phyloP scores from a whole-genome alignment of 2,797 vertebrate genomes.

The Amblyopsis hoosieri region DNA sequence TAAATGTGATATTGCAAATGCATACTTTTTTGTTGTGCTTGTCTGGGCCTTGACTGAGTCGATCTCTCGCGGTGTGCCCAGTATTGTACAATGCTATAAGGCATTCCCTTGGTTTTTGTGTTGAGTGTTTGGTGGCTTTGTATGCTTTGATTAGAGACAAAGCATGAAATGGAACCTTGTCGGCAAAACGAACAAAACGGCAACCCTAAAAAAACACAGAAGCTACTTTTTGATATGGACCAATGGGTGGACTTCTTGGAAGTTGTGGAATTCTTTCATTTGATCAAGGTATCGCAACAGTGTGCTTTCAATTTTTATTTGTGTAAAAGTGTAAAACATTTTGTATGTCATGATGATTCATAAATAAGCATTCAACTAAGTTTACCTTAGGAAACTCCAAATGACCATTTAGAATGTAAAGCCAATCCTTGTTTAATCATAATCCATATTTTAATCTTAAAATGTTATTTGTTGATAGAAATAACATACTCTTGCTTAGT shows the following conservation, averaged over 20 bases:
- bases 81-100: slow-evolving; percentile 63
- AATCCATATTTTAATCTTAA: slow-evolving; percentile 21
- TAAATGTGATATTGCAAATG: slow-evolving; percentile 67
- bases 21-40: slow-evolving; percentile 66
- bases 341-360: slow-evolving; percentile 28
- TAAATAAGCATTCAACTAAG: slow-evolving; percentile 36
- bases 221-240: slow-evolving; percentile 45
- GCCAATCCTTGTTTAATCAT: slow-evolving; percentile 22
- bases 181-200: slow-evolving; percentile 35
- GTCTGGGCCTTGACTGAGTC: slow-evolving; percentile 39
- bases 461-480: slow-evolving; percentile 25
- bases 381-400: slow-evolving; percentile 41
- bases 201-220: slow-evolving; percentile 18
- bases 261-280: slow-evolving; percentile 28
- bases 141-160: slow-evolving; percentile 62
- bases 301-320: slow-evolving; percentile 18
- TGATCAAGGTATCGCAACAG: slow-evolving; percentile 33
- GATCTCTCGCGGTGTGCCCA: slow-evolving; percentile 61
- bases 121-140: slow-evolving; percentile 52
- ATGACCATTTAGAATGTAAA: slow-evolving; percentile 41
- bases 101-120: slow-evolving; percentile 67
- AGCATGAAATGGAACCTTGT: slow-evolving; percentile 67
- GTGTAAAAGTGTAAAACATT: slow-evolving; percentile 11
- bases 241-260: slow-evolving; percentile 15
- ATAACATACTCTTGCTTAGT: slow-evolving; percentile 33